A percentile compares a stretch with the other conserved stretches of the same genome.
phyloP scores from a whole-genome alignment of 2,888 invertebrate species.

The Phengaris alcon region DNA sequence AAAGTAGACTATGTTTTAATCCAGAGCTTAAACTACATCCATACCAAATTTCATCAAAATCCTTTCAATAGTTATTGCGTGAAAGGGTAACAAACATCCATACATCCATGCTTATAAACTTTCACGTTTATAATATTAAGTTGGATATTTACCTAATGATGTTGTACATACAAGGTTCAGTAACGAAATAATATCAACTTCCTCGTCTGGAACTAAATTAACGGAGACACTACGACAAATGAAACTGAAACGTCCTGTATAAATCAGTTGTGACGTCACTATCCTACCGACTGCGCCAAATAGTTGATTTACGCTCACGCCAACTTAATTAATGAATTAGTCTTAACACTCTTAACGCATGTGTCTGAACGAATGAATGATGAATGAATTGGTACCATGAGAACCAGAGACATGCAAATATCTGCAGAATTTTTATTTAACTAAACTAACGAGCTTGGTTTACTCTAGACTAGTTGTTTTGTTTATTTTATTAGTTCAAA shows the following conservation, averaged over 20 bases:
- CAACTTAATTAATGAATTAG: constrained; percentile 55
- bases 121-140: too few species aligned
- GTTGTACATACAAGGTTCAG: background rate
- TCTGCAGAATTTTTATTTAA: background rate
- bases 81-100: too few species aligned
- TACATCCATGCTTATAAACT: too few species aligned
- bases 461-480: background rate
- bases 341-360: constrained; percentile 64
- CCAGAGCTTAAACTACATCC: too few species aligned
- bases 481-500: too few species aligned
- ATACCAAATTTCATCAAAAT: too few species aligned
- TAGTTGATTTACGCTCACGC: constrained; percentile 67
- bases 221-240: constrained; percentile 10
- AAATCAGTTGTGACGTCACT: constrained; percentile 35
- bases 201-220: background rate
- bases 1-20: too few species aligned
- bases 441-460: background rate
- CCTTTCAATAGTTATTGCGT: too few species aligned
- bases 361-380: constrained; percentile 55
- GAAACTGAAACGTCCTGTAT: constrained; percentile 32
- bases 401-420: constrained; percentile 14
- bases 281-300: constrained; percentile 50
- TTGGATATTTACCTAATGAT: too few species aligned
- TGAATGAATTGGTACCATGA: constrained; percentile 56
- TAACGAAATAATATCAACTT: background rate